Conservation (phyloP, 2,113 vertebrate species). For the Merops nubicus region DNA sequence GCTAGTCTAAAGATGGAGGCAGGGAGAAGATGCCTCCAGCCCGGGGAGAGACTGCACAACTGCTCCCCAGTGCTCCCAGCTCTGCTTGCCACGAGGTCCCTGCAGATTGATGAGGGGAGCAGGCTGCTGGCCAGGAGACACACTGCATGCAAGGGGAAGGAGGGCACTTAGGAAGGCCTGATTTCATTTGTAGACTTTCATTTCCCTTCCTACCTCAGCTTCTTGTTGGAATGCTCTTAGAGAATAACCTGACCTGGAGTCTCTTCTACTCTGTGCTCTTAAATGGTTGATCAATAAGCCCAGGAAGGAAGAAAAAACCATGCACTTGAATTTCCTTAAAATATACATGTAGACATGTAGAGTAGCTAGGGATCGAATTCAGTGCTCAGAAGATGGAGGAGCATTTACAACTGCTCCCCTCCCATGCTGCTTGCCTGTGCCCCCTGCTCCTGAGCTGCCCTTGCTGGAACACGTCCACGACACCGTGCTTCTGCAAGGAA, state of each 20-base stretch:
- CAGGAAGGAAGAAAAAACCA: neutral
- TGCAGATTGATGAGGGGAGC: neutral
- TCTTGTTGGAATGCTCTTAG: neutral
- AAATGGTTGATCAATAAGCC: neutral
- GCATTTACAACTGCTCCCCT: neutral
- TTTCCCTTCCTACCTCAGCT: neutral
- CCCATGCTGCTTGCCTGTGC: fast-evolving
- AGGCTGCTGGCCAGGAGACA: neutral
- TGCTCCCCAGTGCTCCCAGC: neutral
- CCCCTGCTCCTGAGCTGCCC: neutral
- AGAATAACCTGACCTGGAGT: neutral
- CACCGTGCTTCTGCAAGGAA: neutral
- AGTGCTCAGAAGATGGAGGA: neutral
- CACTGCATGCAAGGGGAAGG: neutral
- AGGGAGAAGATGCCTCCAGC: neutral
- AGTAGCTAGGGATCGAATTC: neutral
- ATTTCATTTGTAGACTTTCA: neutral
- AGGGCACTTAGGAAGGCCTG: neutral
- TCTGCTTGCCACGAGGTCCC: neutral
- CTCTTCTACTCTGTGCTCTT: neutral
- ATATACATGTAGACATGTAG: neutral
- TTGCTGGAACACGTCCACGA: neutral
- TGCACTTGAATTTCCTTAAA: neutral
- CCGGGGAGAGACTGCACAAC: neutral
- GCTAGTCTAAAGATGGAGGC: neutral